Evolutionary conservation across 2,113 vertebrate species (phyloP), one percentile per base, ranked within the genome.

Genomic region (Excalfactoria chinensis): DNA sequence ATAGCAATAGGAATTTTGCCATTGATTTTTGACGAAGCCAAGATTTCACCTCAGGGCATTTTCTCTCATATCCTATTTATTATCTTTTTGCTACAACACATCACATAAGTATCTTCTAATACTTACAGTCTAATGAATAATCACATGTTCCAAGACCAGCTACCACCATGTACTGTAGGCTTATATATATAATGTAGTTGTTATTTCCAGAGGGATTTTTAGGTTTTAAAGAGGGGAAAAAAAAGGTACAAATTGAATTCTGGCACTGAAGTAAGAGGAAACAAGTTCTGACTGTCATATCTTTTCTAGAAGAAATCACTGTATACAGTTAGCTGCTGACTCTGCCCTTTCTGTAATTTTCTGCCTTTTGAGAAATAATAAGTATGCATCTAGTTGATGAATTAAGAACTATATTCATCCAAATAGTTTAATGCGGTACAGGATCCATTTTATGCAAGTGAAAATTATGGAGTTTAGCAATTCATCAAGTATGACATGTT

Each of bases 11-110:
- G 16, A 86, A 51, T 58, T 85, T 83, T 85, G 32, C 28, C 23
- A 74, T 41, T 90, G 87, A 90, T 88, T 95, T 93, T 72, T 66
- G 80, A 28, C 81, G 43, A 89, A 86, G 40, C 16, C 7, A 55
- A 60, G 43, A 88, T 60, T 60, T 81, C 16, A 68, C n/a, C 18
- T 80, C 30, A 32, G 26, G 82, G 34, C 8, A 35, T 84, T 95
- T 94, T 88, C 60, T 43, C 59, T 93, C 34, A 25, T 40, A 48
- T 68, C 26, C n/a, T 95, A 64, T 82, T 93, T 87, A 44, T 67
- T 67, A 68, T 80, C 10, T 80, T 18, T 88, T 80, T 76, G 20
- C 23, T 66, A 22, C 43, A 87, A 34, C 40, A 58, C 25, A 48
- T 69, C 51, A 63, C 5, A n/a, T 77, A 85, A 88, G 14, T 20